Evolutionary conservation across 1,140 invertebrate species (phyloP).

Genomic region (Cydia amplana): DNA sequence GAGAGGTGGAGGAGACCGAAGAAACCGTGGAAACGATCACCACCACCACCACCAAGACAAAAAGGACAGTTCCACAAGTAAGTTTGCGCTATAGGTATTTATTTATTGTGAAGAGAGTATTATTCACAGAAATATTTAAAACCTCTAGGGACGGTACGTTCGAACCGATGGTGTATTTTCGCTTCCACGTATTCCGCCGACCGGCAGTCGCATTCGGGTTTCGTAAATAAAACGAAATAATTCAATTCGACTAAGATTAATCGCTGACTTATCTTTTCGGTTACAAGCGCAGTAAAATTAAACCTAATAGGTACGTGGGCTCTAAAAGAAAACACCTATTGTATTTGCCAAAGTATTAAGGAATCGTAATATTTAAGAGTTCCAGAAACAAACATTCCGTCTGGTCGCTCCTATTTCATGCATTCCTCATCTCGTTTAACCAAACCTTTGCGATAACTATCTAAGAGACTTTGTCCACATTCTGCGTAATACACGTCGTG

Average conservation of each 20-base stretch:
- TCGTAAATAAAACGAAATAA: slow-evolving; percentile 35
- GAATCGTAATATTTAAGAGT: neutral
- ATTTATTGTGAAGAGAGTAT: too few relatives aligned
- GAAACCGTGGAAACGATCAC: slow-evolving; percentile 65
- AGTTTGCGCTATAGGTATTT: slow-evolving; percentile 37
- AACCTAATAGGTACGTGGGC: neutral
- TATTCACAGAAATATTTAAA: too few relatives aligned
- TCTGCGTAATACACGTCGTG: neutral
- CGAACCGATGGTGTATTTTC: slow-evolving; percentile 62
- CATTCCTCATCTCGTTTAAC: slow-evolving; percentile 11
- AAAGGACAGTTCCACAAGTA: slow-evolving; percentile 48
- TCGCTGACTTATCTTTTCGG: slow-evolving; percentile 22
- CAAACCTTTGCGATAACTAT: neutral
- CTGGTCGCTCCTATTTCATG: slow-evolving; percentile 33
- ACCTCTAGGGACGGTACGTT: slow-evolving; percentile 48
- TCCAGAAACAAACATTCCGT: slow-evolving; percentile 36
- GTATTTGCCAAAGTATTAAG: slow-evolving; percentile 5
- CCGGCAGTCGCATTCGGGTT: slow-evolving; percentile 37
- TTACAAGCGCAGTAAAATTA: slow-evolving; percentile 26
- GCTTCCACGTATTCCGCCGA: slow-evolving; percentile 56
- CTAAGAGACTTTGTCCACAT: neutral
- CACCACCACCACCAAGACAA: slow-evolving; percentile 60
- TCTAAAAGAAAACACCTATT: neutral
- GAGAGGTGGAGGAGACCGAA: slow-evolving; percentile 56
- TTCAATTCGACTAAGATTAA: slow-evolving; percentile 37